Conservation (phyloP, 2,113 vertebrate species). For the Ailuropoda melanoleuca region DNA sequence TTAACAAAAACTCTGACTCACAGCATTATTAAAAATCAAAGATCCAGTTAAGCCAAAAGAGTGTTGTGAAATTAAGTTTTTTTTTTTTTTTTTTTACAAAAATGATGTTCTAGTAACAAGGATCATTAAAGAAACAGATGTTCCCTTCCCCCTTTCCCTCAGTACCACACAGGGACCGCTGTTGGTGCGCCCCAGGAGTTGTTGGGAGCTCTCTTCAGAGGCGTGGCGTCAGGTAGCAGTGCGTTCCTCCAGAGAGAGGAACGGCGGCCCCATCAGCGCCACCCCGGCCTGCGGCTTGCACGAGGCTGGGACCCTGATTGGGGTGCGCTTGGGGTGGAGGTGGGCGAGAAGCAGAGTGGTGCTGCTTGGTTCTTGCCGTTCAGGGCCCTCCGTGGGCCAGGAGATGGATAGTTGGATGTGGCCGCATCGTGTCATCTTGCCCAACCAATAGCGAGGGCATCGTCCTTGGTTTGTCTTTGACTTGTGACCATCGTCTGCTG, state of each 20-base stretch:
- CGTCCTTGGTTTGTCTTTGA: too few relatives aligned
- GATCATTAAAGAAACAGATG: rapidly evolving
- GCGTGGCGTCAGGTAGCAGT: not conserved
- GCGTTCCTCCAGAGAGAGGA: not conserved
- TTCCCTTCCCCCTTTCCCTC: not conserved
- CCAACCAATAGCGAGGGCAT: rapidly evolving
- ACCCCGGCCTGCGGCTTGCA: not conserved
- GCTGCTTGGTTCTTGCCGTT: not conserved
- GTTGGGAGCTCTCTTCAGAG: too few relatives aligned
- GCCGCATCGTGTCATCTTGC: rapidly evolving
- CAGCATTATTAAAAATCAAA: not conserved
- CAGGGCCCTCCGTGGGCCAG: not conserved
- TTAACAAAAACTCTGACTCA: not conserved
- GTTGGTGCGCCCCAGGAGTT: rapidly evolving
- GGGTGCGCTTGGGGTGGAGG: too few relatives aligned
- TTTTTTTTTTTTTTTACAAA: not conserved
- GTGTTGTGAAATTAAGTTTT: not conserved
- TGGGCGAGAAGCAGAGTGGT: rapidly evolving
- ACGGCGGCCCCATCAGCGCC: rapidly evolving
- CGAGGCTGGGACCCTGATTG: not conserved
- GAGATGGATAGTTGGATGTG: rapidly evolving
- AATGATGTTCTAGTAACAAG: not conserved
- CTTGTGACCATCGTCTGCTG: rapidly evolving
- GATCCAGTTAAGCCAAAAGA: not conserved
- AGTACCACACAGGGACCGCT: rapidly evolving